These are phyloP conservation scores for Pollenia labialis DNA, from an alignment of 2,888 invertebrate genomes.

Conservation along the genomic window DNA sequence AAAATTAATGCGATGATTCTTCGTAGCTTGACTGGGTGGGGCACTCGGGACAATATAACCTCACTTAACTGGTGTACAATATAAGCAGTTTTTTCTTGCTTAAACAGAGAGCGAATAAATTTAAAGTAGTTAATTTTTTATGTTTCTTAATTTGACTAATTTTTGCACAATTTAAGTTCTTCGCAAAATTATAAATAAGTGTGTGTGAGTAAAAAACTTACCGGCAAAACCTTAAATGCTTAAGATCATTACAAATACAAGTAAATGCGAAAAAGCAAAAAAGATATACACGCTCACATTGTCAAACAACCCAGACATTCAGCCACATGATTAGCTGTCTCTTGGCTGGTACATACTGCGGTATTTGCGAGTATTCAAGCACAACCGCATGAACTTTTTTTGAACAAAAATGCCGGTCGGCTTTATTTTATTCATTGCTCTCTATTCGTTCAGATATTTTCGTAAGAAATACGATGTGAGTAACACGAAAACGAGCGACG, in stretches of 20 bases:
- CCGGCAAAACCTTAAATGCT: conserved; percentile 70
- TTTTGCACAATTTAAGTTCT: conserved; percentile 14
- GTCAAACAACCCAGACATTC: conserved; percentile 64
- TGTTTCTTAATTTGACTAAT: background rate
- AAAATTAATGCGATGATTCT: conserved; percentile 68
- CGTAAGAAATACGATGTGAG: conserved; percentile 32
- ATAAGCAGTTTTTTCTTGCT: conserved; percentile 14
- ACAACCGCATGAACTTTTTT: conserved; percentile 62
- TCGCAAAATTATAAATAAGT: conserved; percentile 35
- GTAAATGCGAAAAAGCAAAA: background rate
- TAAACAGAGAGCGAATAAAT: background rate
- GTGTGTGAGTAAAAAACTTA: conserved; percentile 63
- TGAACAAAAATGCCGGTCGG: conserved; percentile 67
- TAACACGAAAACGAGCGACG: background rate
- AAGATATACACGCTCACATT: conserved; percentile 53
- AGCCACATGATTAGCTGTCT: conserved; percentile 71
- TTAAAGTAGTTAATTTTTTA: conserved; percentile 36
- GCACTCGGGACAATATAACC: conserved; percentile 71
- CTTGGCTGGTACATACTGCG: conserved; percentile 55
- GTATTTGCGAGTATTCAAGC: conserved; percentile 65
- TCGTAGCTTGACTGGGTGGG: conserved; percentile 73
- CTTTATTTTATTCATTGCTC: conserved; percentile 48
- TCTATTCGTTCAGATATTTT: conserved; percentile 42
- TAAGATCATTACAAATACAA: conserved; percentile 53
- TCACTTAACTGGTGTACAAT: conserved; percentile 60